Evolutionary conservation across 2,888 invertebrate species (phyloP), one percentile per base, ranked within the genome.

Genomic region (Ormyrus nitidulus): DNA sequence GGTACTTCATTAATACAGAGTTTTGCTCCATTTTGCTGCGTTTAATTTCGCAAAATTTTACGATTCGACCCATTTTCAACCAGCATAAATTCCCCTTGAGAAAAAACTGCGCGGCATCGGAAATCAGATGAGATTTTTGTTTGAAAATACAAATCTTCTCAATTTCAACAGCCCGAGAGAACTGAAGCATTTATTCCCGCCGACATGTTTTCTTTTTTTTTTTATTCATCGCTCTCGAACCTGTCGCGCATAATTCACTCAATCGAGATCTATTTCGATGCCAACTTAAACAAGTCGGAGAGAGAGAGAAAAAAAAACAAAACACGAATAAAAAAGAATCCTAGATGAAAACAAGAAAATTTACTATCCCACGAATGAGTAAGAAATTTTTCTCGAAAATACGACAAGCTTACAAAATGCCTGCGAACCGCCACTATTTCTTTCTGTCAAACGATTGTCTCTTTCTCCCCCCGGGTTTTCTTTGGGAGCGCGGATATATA

Each of bases 311-410:
- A 54, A 19, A 56, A 7, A 11, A 8, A 34, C 34, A 34, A 34
- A 34, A 34, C 34, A 34, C 34, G 34, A 34, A 34, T 34, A 34
- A 34, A 34, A 34, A 34, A 34, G 34, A 4, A 34, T 34, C 34
- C 34, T 4, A 61, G 53, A 49, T 58, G 69, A 71, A 62, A 72
- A 68, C 71, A 76, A 59, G 79, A 64, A 65, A 80, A 77, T 77
- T 77, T 56, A 80, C 54, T 72, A 70, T 61, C 56, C 34, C 56
- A 49, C 44, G 61, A 10, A 66, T 34, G 62, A 61, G 70, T 6
- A 19, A 77, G 76, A 73, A 69, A 69, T 77, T 80, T 62, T 73
- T 80, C 73, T 77, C 48, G 49, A 80, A 79, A 79, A 74, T 62
- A 79, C 56, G 71, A 72, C 61, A 74, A 49, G 66, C 71, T 71